Base-by-base conservation (phyloP, 35 echinoderm and acorn worm species). In the Lytechinus pictus region DNA sequence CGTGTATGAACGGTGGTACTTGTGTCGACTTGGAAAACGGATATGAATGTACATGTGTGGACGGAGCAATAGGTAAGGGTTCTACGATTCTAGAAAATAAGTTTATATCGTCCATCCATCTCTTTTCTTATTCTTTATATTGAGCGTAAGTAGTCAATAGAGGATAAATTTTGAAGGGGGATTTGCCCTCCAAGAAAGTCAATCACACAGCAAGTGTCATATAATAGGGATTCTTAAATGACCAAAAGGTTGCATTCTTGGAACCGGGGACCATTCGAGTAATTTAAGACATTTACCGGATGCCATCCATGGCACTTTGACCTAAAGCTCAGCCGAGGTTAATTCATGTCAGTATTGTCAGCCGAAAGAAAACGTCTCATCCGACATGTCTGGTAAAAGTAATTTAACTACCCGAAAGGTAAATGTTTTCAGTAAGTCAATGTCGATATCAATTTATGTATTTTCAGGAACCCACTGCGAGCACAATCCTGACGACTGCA, bases 401-500 rank as follows among this genome's bases (percentile, higher is more conserved):
- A n/a, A 79, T 16, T 16, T 79, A 24, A 19, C 66, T 79, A 4
- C 66, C 19, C 2, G n/a, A 24, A 24, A 79, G n/a, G 19, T 5
- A 5, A 24, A 24, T 79, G 66, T 16, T 79, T 79, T n/a, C 12
- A 24, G n/a, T 5, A 14, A 6, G n/a, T 3, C 19, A 79, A 5
- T 79, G 6, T 24, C n/a, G 21, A 24, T 2, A 44, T 71, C 5
- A 79, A 96, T 95, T 96, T 57, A 19, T 79, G 33, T 44, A 27
- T 97, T 95, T 94, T 89, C 94, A 55, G 97, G 97, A 54, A 86
- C 92, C 28, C 13, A 96, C 56, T 96, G 96, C 56, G 96, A 96
- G 58, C 11, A n/a, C 54, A 94, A 94, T 54, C 86, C 87, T 5
- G 55, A 95, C 12, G 94, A 96, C 52, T 93, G 96, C 87, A 87